Base-by-base conservation (phyloP, 2,113 vertebrate species). In the Arvicanthis niloticus region DNA sequence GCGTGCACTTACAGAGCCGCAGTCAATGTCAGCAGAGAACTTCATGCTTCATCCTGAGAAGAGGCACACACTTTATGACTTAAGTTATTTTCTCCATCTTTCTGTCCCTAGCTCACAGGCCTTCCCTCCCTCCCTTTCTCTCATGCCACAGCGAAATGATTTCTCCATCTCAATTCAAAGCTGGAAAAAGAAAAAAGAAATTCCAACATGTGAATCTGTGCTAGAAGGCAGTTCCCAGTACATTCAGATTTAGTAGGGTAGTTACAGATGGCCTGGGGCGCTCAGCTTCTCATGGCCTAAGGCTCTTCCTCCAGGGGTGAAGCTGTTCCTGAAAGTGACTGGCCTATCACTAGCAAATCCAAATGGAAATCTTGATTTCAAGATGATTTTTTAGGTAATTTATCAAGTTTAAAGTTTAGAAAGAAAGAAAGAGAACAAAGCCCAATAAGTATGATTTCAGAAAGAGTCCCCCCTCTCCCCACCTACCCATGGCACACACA, bases 131-230 rank as follows among this genome's bases (percentile, higher is more conserved):
- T 76, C 42, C 40, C 22, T 88, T 11, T 56, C 56, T 96, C 92
- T 98, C 95, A 97, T 97, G 97, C 98, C 98, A 98, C n/a, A 62
- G 96, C 90, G 29, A 98, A 98, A 96, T 16, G 62, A 95, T 68
- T 78, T 42, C 93, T 73, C 68, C 88, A 78, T 84, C 97, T 89
- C 91, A 93, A 84, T 16, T 75, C 37, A 95, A n/a, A 96, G 72
- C 73, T 42, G 31, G 7, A 75, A 1, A 77, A 62, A 92, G 6
- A 34, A 70, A 78, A 93, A 81, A 13, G 60, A 34, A 11, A 21
- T 56, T 65, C 24, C 65, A 90, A 42, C 80, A 95, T 48, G 95
- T 65, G 58, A 95, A 92, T 85, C 42, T 53, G 78, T 96, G 42
- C 70, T 0, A 78, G 0, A 7, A 95, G 34, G 34, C 89, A 1